These are phyloP conservation scores for Pollachius pollachius DNA, from an alignment of 2,113 vertebrate species.

Conservation along the genomic window DNA sequence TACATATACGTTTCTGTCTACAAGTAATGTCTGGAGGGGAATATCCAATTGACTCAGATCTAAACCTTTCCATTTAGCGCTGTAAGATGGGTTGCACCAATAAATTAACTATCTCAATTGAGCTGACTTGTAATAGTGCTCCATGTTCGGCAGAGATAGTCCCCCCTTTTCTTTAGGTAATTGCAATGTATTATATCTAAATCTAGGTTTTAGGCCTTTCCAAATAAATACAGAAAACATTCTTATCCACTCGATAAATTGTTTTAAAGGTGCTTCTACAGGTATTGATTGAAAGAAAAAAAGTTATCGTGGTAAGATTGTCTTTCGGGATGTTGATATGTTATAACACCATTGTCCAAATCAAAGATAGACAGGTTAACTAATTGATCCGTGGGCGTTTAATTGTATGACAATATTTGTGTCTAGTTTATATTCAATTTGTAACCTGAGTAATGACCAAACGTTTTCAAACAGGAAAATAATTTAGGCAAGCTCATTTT, in stretches of 20 bases:
- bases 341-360: too few relatives aligned
- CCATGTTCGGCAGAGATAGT: not conserved
- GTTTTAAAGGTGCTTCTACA: not conserved
- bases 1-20: too few relatives aligned
- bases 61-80: constrained; percentile 1
- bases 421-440: too few relatives aligned
- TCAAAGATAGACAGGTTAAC: too few relatives aligned
- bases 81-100: constrained; percentile 6
- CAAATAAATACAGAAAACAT: constrained; percentile 7
- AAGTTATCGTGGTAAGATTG: too few relatives aligned
- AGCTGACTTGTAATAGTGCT: not conserved
- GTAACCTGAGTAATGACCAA: too few relatives aligned
- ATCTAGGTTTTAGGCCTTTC: not conserved
- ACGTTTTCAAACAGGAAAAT: too few relatives aligned
- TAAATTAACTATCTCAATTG: not conserved
- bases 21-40: not conserved
- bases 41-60: not conserved
- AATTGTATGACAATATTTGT: too few relatives aligned
- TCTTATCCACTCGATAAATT: not conserved
- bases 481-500: too few relatives aligned
- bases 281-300: not conserved
- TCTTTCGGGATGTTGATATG: too few relatives aligned
- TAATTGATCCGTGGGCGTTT: too few relatives aligned
- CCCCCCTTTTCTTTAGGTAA: constrained; percentile 1
- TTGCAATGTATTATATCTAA: constrained; percentile 7